Percentiles rank a stretch among this genome's conserved stretches.
Conservation (phyloP, 2,113 vertebrate species). For the Epinephelus cyanopodus region DNA sequence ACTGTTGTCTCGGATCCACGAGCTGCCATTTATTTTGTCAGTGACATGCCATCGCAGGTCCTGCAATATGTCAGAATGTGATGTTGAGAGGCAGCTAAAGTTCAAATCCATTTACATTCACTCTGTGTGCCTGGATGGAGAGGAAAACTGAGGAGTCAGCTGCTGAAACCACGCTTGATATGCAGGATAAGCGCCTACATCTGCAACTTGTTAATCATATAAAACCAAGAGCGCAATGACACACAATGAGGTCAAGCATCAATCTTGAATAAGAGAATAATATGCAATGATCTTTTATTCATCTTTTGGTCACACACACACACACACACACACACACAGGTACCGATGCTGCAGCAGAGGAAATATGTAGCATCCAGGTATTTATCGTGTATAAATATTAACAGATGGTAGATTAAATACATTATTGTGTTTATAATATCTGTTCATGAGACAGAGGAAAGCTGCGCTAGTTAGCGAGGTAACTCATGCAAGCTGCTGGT, state of each 20-base stretch:
- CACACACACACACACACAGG: slow-evolving; percentile 27
- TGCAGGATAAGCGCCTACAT: slow-evolving; percentile 70
- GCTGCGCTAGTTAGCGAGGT: slow-evolving; percentile 1
- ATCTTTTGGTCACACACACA: slow-evolving; percentile 39
- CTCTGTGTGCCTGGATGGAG: slow-evolving; percentile 43
- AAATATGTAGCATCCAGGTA: slow-evolving; percentile 23
- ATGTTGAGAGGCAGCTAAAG: slow-evolving; percentile 58
- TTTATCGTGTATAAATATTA: slow-evolving; percentile 53
- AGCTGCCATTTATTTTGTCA: neutral
- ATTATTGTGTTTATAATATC: slow-evolving; percentile 18
- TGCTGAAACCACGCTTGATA: slow-evolving; percentile 64
- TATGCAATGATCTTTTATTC: slow-evolving; percentile 52
- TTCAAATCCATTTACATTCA: slow-evolving; percentile 78
- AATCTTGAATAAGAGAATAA: slow-evolving; percentile 54
- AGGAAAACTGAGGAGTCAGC: slow-evolving; percentile 77
- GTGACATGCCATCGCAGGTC: slow-evolving; percentile 12
- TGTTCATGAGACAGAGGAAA: slow-evolving; percentile 18
- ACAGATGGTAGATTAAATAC: slow-evolving; percentile 21
- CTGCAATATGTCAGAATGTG: slow-evolving; percentile 47
- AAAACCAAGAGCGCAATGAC: slow-evolving; percentile 68
- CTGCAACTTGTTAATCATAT: slow-evolving; percentile 77
- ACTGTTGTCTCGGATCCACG: neutral
- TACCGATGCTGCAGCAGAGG: slow-evolving; percentile 13
- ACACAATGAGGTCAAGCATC: slow-evolving; percentile 64
- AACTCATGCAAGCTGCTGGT: slow-evolving; percentile 28